These are phyloP conservation scores for Dasysyrphus albostriatus DNA, from an alignment of 2,888 invertebrate species.

Conservation along the genomic window DNA sequence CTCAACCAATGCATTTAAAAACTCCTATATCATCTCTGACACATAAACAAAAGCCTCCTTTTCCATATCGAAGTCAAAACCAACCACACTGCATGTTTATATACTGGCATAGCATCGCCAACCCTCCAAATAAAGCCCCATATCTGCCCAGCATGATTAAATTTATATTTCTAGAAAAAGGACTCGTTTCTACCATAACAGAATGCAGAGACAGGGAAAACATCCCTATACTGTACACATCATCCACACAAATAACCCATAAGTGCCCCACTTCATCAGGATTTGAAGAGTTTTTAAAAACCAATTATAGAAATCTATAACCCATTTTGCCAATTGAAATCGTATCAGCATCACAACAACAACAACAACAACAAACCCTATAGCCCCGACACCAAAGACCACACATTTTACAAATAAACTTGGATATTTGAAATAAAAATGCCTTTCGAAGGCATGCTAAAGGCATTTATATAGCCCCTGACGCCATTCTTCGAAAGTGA, in stretches of 20 bases:
- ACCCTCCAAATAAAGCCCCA: neutral
- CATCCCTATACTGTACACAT: slow-evolving; percentile 9
- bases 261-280: slow-evolving; percentile 66
- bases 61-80: slow-evolving; percentile 4
- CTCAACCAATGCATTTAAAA: slow-evolving; percentile 14
- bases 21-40: slow-evolving; percentile 3
- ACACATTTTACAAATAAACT: neutral
- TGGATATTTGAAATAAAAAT: slow-evolving; percentile 19
- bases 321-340: slow-evolving; percentile 70
- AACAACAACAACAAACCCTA: neutral
- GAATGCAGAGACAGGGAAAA: neutral
- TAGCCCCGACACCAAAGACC: neutral
- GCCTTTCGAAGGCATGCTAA: slow-evolving; percentile 38
- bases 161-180: slow-evolving; percentile 17
- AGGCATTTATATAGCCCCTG: slow-evolving; percentile 17
- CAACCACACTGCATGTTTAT: too few relatives aligned
- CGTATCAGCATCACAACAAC: slow-evolving; percentile 49
- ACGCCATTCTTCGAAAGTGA: slow-evolving; percentile 47
- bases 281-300: slow-evolving; percentile 63
- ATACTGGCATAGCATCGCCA: neutral
- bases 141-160: neutral
- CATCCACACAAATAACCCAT: slow-evolving; percentile 41
- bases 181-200: slow-evolving; percentile 11
- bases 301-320: slow-evolving; percentile 69
- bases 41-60: slow-evolving; percentile 16